These are phyloP conservation scores for Cantharis lateralis DNA, from an alignment of 2,888 invertebrate species.

Conservation along the genomic window DNA sequence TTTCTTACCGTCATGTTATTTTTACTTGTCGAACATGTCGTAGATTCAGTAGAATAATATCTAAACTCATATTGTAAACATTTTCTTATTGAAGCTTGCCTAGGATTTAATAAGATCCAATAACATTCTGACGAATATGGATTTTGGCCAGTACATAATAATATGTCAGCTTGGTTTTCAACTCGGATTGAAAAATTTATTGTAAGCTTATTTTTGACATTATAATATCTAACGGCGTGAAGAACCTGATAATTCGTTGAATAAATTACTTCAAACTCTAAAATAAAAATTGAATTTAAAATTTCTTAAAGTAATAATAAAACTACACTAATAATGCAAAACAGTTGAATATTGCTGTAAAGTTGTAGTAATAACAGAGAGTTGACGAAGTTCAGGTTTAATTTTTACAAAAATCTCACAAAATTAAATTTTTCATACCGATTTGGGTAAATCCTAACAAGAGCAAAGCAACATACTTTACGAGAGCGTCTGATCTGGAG, in stretches of 20 bases:
- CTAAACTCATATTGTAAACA: conserved; percentile 35
- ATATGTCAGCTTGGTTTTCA: conserved; percentile 38
- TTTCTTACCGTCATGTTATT: background rate
- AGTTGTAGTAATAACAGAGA: no score
- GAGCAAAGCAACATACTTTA: no score
- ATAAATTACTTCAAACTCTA: background rate
- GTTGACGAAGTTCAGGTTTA: no score
- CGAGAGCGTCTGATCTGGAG: no score
- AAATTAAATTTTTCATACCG: no score
- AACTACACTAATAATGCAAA: no score
- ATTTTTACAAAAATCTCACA: no score
- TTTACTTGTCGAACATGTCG: background rate
- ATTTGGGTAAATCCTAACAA: no score
- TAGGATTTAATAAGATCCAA: conserved; percentile 45
- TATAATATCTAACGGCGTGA: background rate
- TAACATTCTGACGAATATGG: conserved; percentile 39
- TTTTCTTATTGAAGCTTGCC: conserved; percentile 41
- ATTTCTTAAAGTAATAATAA: no score
- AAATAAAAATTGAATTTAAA: background rate
- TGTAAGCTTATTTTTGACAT: background rate
- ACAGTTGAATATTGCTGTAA: no score
- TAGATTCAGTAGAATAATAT: background rate
- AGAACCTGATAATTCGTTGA: background rate
- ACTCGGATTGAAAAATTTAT: conserved; percentile 37
- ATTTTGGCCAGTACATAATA: conserved; percentile 38